Base-by-base conservation (phyloP, 2,113 vertebrate species). In the Thalassarche chlororhynchos region DNA sequence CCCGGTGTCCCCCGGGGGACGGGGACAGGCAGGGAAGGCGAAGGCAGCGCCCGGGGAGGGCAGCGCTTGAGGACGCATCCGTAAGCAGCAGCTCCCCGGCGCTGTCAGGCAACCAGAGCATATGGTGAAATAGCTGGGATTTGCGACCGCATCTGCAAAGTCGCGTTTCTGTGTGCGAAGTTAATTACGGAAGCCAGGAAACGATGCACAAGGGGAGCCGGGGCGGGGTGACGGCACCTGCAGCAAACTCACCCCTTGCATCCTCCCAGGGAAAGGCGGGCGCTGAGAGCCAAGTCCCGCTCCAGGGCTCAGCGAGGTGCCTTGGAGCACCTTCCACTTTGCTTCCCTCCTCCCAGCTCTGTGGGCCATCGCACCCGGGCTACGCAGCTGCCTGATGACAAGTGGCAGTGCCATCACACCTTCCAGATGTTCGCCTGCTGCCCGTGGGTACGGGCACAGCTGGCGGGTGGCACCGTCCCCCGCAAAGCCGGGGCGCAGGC, bases 51-150 rank as follows among this genome's bases (percentile, higher is more conserved):
- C 76, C 21, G 14, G 46, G 55, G 40, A 82, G 65, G 66, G 58
- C 31, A 49, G 47, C 3, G 7, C 61, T 24, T 8, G 20, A 75
- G 60, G 96, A 92, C 4, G 5, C 6, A 36, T 69, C 65, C 60
- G 15, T 12, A 52, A 69, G 70, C 61, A 8, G 76, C 84, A 65
- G 89, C 91, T 96, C 66, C 66, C 76, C 3, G 2, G 32, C 18
- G 29, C 66, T 84, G 82, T 78, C 97, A 98, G 92, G 86, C 84
- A 97, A 91, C 74, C 89, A 92, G 89, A 94, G 86, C 97, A 98
- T 86, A 97, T 84, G 97, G 98, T 91, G 94, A 97, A 95, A 94
- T 88, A 98, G 97, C 86, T 92, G 90, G 91, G 96, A 97, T 97
- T 92, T 89, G 94, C 2, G 15, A 66, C 80, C 13, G 32, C 94